A percentile compares a stretch with the other conserved stretches of the same genome.
Evolutionary conservation across 2,797 vertebrate genomes (phyloP).

Genomic region (Crocodylus rhombifer): DNA sequence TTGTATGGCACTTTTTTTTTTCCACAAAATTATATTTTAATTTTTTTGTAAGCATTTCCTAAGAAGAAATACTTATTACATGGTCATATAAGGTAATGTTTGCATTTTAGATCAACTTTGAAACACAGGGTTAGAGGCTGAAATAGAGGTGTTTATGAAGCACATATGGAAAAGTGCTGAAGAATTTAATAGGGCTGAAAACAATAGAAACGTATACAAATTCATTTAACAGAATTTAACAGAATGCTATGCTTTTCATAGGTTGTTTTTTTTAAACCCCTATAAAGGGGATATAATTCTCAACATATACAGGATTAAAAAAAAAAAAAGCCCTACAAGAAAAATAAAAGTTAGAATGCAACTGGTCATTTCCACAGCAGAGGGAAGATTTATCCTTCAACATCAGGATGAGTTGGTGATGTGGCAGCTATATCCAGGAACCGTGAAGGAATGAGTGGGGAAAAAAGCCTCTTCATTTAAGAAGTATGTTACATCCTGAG

Average conservation of each 20-base stretch:
- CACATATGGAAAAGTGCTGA: background rate
- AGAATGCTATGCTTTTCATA: background rate
- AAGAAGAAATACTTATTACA: accelerated
- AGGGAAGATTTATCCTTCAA: background rate
- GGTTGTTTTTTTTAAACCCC: background rate
- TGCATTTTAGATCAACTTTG: background rate
- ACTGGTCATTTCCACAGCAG: background rate
- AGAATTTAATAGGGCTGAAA: background rate
- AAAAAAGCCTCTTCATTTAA: background rate
- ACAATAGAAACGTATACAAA: background rate
- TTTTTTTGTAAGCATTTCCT: background rate
- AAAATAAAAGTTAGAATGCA: background rate
- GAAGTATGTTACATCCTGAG: background rate
- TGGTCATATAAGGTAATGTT: background rate
- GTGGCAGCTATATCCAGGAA: background rate
- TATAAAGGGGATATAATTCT: background rate
- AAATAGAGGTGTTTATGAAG: background rate
- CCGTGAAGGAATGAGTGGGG: background rate
- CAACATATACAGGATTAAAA: background rate
- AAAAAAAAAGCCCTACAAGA: background rate
- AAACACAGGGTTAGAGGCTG: background rate
- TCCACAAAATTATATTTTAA: background rate
- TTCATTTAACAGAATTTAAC: background rate
- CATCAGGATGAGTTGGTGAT: background rate
- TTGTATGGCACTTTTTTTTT: background rate